Evolutionary conservation across 2,888 invertebrate genomes (phyloP), one percentile per base, ranked within the genome.

Genomic region (Digitonthophagus gazella): DNA sequence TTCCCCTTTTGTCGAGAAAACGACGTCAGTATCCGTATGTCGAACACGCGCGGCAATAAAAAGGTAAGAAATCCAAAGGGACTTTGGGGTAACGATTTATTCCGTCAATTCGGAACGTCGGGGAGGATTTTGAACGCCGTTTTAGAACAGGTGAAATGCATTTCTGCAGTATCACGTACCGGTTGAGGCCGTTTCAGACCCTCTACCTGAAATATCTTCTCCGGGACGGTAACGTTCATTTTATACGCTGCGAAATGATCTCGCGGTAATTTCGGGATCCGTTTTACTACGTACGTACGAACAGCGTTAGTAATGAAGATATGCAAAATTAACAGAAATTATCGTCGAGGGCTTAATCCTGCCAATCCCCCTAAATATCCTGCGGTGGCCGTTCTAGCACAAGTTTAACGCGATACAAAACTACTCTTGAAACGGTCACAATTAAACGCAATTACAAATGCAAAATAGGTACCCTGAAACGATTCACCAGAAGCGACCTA

Each of bases 61-160:
- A 44, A 44, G 28, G 28, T 44, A 44, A 44, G 28, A 44, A 44
- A 44, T 44, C 28, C 28, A 44, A 3, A 5, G 28, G 28, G 28
- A 44, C 3, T 44, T 44, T 8, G 58, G 11, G 58, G 16, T 58
- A 58, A 58, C 58, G 58, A 58, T 58, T 58, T 58, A 58, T 58
- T 58, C 58, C 58, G 18, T 58, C 58, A 18, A 15, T 18, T 16
- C 58, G n/a, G 28, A 16, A 58, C 18, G 58, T 58, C 58, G 15
- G 58, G 15, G 15, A 8, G 58, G 18, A 58, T 58, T 58, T 58
- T 18, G 58, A 15, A 58, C 58, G 58, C 8, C 58, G 18, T 58
- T 15, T 44, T 16, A 15, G 58, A 58, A 58, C 58, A 58, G 58
- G 58, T 58, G 58, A 58, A 58, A 58, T 18, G 15, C 58, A 58